Evolutionary conservation across 2,797 vertebrate species (phyloP), one percentile per base, ranked within the genome.

Genomic region (Gymnopithys bicolor): DNA sequence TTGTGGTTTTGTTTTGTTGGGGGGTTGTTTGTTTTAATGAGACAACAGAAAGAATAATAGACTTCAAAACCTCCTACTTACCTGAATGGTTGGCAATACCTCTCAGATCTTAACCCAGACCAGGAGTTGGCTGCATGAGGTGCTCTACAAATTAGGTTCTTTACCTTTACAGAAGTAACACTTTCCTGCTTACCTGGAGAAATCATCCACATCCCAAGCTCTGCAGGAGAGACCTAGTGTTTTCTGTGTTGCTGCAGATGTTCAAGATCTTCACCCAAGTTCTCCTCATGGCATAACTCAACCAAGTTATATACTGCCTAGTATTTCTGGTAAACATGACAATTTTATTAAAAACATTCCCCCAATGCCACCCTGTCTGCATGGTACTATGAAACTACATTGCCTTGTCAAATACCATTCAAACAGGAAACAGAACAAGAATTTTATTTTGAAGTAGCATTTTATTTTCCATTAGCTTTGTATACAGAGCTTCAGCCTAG

Each of bases 391-490:
- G 69, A 88, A 94, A 93, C 43, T 91, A 73, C 39, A 68, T 89
- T 97, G 96, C 75, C 87, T 91, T 91, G 81, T 80, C n/a, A 0
- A 45, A 45, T 24, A 23, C 79, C 74, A 88, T 79, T 56, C 74
- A 94, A 81, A 80, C 16, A 96, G 79, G 76, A 90, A 96, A 84
- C 23, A 93, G 86, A 93, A 25, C 58, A 53, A 62, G 39, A 63
- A 51, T 77, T 96, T 73, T 8, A 73, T 67, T 94, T 95, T 95
- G 30, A 91, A 96, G 78, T n/a, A 81, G 37, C 59, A 41, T 82
- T 97, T 97, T 96, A 98, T 98, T 98, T 97, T 89, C 82, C 41
- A 41, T 79, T 82, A 93, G 63, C 55, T 96, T 97, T 94, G 85
- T 9, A 79, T 64, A 94, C 1, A 56, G 71, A 96, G 74, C 55